These are phyloP conservation scores for Bombus polaris DNA, from an alignment of 1,140 invertebrate genomes.

Conservation along the genomic window DNA sequence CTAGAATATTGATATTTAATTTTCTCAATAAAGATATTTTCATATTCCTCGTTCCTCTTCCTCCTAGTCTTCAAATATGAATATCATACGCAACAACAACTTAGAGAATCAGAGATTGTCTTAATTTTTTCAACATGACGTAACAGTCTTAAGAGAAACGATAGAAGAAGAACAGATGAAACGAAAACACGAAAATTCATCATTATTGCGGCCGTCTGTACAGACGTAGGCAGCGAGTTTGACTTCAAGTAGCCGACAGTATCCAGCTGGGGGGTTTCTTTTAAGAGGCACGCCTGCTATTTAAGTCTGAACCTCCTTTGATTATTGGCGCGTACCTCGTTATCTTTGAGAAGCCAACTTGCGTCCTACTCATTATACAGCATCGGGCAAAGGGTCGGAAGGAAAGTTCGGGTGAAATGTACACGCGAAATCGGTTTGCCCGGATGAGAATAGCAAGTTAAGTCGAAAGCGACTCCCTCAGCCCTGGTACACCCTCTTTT, in stretches of 20 bases:
- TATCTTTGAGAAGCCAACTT: slow-evolving; percentile 59
- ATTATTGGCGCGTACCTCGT: slow-evolving; percentile 64
- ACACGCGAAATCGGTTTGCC: slow-evolving; percentile 14
- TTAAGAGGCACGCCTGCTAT: slow-evolving; percentile 50
- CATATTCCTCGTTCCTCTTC: too few species aligned
- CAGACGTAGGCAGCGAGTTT: background rate
- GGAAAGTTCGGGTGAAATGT: background rate
- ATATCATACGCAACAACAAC: too few species aligned
- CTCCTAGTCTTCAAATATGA: too few species aligned
- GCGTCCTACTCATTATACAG: slow-evolving; percentile 27
- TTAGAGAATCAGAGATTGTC: too few species aligned
- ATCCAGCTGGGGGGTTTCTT: slow-evolving; percentile 48
- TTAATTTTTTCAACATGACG: too few species aligned
- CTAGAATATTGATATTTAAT: too few species aligned
- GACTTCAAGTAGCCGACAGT: background rate
- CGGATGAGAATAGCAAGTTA: background rate
- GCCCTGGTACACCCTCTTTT: background rate
- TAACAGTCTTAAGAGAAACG: background rate
- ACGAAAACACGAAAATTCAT: slow-evolving; percentile 4
- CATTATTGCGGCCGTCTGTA: slow-evolving; percentile 15
- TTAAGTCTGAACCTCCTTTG: slow-evolving; percentile 60
- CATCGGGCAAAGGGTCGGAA: background rate
- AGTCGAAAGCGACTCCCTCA: background rate
- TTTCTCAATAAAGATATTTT: too few species aligned
- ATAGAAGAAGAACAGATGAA: background rate